Base-by-base conservation (phyloP, 2,797 vertebrate species). In the Tympanoctomys barrerae region DNA sequence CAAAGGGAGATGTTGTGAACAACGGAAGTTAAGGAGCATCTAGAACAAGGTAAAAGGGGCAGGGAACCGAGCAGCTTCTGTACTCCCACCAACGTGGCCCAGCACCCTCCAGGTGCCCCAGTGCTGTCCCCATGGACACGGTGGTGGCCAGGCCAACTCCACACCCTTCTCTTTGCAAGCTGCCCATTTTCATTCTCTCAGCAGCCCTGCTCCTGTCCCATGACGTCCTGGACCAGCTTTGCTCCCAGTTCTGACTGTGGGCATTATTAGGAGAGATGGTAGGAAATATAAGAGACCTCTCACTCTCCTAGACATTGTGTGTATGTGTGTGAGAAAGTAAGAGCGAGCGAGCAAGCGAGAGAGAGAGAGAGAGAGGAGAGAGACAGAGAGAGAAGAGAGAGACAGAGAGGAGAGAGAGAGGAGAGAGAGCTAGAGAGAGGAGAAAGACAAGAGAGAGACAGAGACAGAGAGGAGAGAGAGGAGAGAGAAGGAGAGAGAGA, bases 41-140 rank as follows among this genome's bases (percentile, higher is more conserved):
- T 21, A 39, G 31, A 16, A 64, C 7, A 24, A 18, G 46, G 21
- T 28, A 1, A 13, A 62, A 5, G 19, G 78, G 16, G 0, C 18
- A 5, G 78, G 5, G 14, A 19, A 12, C 16, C 21, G 33, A 11
- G 10, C 16, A 10, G 0, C 0, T 1, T 7, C 22, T 31, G 7
- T 10, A 13, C 39, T 59, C 80, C 19, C 31, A 4, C 11, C 5
- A 3, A 57, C 3, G 70, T 49, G 46, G 0, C 22, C 24, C 5
- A 1, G 0, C 0, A 33, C 10, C 0, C 13, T 46, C 1, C 22
- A 57, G 64, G 59, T 49, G 3, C n/a, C 33, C 31, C 33, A 7
- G 46, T 7, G 5, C 66, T n/a, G 66, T 33, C 16, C 66, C 31
- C 33, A 11, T 5, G 28, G 7, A 54, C 77, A 9, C 9, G 9